Evolutionary conservation across 2,113 vertebrate species (phyloP), one percentile per base, ranked within the genome.

Genomic region (Aphyosemion australe): DNA sequence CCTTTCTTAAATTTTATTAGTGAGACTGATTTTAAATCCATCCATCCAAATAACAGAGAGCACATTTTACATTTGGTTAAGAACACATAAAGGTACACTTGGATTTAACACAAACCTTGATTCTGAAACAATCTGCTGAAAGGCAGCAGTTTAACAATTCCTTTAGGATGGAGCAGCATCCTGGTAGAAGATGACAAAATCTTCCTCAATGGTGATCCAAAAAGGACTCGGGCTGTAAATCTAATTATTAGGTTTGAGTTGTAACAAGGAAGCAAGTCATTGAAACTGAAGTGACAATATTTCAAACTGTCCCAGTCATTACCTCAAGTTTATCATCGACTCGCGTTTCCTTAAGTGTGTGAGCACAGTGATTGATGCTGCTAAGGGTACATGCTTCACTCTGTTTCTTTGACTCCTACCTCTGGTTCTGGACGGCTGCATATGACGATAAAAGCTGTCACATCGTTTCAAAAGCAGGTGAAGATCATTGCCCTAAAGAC

Each of bases 161-260:
- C 26, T 26, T 26, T 26, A 26, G 26, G 26, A 26, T 26, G 26
- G 5, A 26, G 26, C 5, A 26, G 26, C 5, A 2, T 26, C 26
- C 26, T 26, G 26, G 26, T 26, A 26, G 26, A 26, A 26, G 52
- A 39, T 34, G 43, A 55, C 19, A 21, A 15, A 57, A 20, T 18
- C 52, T 45, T 1, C 13, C 34, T 60, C 10, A 59, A 39, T 9
- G 34, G 19, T n/a, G 34, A 56, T 13, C 18, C 6, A 15, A 18
- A 65, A 61, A 47, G 19, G 19, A 37, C 48, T 62, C 51, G 48
- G 43, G 51, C 59, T 48, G n/a, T 18, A 48, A 45, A 48, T 45
- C 15, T 54, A 61, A 55, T 48, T 34, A 31, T 61, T 32, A 49
- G 49, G 57, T 45, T 60, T 26, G 43, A 51, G 20, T 51, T 68